Base-by-base conservation (phyloP, 2,888 invertebrate genomes). In the Euplexia lucipara region DNA sequence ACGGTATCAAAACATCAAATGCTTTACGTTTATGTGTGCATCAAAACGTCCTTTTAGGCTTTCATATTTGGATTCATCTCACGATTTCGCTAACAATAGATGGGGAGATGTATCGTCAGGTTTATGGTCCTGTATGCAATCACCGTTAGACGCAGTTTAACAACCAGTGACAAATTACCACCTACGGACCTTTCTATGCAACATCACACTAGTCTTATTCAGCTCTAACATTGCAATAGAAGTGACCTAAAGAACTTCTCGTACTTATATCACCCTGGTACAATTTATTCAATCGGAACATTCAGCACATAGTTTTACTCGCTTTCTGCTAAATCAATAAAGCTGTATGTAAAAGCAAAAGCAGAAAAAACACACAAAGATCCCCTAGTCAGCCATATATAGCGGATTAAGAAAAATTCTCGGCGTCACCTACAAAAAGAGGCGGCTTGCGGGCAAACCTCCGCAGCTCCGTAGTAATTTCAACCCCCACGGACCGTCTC, bases 371-470 rank as follows among this genome's bases (percentile, higher is more conserved):
- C 35, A 59, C 56, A 66, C 71, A 75, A 75, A 71, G 71, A 73
- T 70, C 70, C 74, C 78, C 68, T 57, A 76, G 73, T 74, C 74
- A 79, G 70, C 63, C 70, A 64, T 65, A 67, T 69, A 81, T 70
- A 73, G 79, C 54, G 82, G 91, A 91, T 92, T 91, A 92, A 90
- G 90, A 92, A 92, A 91, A 91, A 90, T 87, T 83, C 82, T 71
- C 84, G 76, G 81, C 85, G 87, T 88, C 89, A 88, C 90, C 87
- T 85, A 88, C 88, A 90, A 92, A 91, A 92, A 90, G 86, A 77
- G 83, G 76, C 82, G 79, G 86, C 86, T 84, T 84, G 86, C 87
- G 87, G 86, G 85, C 87, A 82, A 84, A 83, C 84, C 86, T 81
- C 79, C 87, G 87, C 83, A 68, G 42, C 71, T 71, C 66, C 68